Conservation (phyloP, 2,113 vertebrate species). For the Electrona antarctica region DNA sequence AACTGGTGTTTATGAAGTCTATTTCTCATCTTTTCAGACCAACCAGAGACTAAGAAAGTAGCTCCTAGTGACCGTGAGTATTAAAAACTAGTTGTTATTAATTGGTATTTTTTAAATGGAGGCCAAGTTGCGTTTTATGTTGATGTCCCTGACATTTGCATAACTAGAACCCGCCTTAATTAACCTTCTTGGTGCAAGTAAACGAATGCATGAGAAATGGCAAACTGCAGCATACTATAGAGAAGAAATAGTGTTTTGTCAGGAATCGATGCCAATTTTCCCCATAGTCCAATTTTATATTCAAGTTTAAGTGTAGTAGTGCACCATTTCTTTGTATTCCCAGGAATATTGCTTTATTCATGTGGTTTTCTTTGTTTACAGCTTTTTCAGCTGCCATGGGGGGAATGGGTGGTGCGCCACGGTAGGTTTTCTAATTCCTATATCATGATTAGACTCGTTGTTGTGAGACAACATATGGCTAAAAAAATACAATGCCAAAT, state of each 20-base stretch:
- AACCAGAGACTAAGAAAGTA: slow-evolving; percentile 98
- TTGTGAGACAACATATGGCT: fast-evolving
- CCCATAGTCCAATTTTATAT: not conserved
- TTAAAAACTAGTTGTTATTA: not conserved
- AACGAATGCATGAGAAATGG: too few species aligned
- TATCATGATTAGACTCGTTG: not conserved
- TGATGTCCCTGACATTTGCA: too few species aligned
- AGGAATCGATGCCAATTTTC: too few species aligned
- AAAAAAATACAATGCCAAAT: not conserved
- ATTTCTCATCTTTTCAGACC: slow-evolving; percentile 82
- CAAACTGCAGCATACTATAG: too few species aligned
- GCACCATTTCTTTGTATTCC: not conserved
- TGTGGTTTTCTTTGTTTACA: slow-evolving; percentile 57
- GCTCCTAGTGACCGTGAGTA: slow-evolving; percentile 96
- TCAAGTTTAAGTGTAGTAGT: not conserved
- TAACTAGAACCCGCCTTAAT: too few species aligned
- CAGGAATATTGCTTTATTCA: not conserved
- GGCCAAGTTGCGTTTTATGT: too few species aligned
- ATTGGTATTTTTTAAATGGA: too few species aligned
- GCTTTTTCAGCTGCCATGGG: slow-evolving; percentile 85
- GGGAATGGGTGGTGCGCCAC: slow-evolving; percentile 93
- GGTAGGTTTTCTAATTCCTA: slow-evolving; percentile 70
- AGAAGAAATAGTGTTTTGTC: too few species aligned
- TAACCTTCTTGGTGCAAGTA: too few species aligned
- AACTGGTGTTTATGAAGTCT: slow-evolving; percentile 29